These are phyloP conservation scores for Apeira syringaria DNA, from an alignment of 2,888 invertebrate species.

Conservation along the genomic window DNA sequence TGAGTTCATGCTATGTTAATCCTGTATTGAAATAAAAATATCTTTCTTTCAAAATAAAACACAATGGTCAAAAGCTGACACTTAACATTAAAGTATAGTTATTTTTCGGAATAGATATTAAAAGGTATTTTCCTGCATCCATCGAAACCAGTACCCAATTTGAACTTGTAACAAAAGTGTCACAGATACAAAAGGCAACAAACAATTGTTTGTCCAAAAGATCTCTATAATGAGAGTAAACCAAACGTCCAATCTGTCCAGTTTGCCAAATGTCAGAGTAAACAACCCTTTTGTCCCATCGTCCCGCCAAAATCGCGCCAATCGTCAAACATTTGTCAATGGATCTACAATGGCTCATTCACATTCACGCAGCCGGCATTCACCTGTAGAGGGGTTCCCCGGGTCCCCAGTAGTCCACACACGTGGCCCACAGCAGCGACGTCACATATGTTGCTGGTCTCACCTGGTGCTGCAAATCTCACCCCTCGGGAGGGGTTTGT, in stretches of 20 bases:
- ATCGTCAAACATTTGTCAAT: slow-evolving; percentile 72
- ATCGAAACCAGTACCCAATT: too few species aligned
- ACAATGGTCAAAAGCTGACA: too few species aligned
- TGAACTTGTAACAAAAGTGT: slow-evolving; percentile 11
- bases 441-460: slow-evolving; percentile 50
- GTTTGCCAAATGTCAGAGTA: slow-evolving; percentile 42
- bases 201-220: slow-evolving; percentile 14
- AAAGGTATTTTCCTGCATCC: too few species aligned
- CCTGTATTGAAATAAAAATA: too few species aligned
- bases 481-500: slow-evolving; percentile 70
- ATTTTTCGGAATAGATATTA: too few species aligned
- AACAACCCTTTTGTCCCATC: slow-evolving; percentile 58
- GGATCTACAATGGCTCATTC: slow-evolving; percentile 71
- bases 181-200: slow-evolving; percentile 9
- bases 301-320: slow-evolving; percentile 70
- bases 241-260: slow-evolving; percentile 32
- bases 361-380: slow-evolving; percentile 57
- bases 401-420: slow-evolving; percentile 41
- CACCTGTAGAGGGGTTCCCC: slow-evolving; percentile 78
- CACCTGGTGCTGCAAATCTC: slow-evolving; percentile 72
- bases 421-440: slow-evolving; percentile 53
- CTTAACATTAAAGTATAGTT: too few species aligned
- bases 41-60: too few species aligned
- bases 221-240: slow-evolving; percentile 20
- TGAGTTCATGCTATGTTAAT: too few species aligned